Evolutionary conservation across 2,113 vertebrate genomes (phyloP), one percentile per base, ranked within the genome.

Genomic region (Oriolus oriolus): DNA sequence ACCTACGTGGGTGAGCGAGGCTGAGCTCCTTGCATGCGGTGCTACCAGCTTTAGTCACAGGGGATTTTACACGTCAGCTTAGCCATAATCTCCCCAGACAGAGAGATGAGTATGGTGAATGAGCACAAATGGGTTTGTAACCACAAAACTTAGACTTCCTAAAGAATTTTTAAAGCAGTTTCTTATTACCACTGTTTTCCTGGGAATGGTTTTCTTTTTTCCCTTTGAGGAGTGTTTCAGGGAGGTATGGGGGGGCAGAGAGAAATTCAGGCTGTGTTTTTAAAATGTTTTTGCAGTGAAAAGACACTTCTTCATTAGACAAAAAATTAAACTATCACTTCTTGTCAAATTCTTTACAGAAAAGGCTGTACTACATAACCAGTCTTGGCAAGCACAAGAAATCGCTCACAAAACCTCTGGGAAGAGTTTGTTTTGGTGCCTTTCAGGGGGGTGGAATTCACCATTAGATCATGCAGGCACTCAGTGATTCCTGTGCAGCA

Each of bases 1-100:
- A 90, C 35, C 3, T 94, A 94, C 0, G 84, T 93, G 81, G 93
- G 95, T 96, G 97, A 96, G 95, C 13, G 57, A 10, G 56, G 41
- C 0, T 8, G 68, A 42, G n/a, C 63, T 47, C 60, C 24, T 7
- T 31, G 74, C 31, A 6, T 2, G 59, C 4, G 71, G 28, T 41
- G 60, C 65, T 75, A 13, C 77, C 42, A 52, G 73, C 18, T 61
- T 73, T 4, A 64, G 45, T 56, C 90, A 82, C 84, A 28, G 57
- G 31, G 69, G 31, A 17, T 60, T 84, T 41, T 10, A 33, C 71
- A 70, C 0, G 1, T 12, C 74, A 69, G 60, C 47, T 88, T 53
- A 73, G 64, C 78, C 57, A 42, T 53, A 22, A 64, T n/a, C 65
- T 35, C 54, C 56, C 47, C 41, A 75, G 64, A 76, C 53, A 70